A percentile compares a stretch with the other conserved stretches of the same genome.
Evolutionary conservation across 2,113 vertebrate genomes (phyloP).

Genomic region (Cyanoderma ruficeps): DNA sequence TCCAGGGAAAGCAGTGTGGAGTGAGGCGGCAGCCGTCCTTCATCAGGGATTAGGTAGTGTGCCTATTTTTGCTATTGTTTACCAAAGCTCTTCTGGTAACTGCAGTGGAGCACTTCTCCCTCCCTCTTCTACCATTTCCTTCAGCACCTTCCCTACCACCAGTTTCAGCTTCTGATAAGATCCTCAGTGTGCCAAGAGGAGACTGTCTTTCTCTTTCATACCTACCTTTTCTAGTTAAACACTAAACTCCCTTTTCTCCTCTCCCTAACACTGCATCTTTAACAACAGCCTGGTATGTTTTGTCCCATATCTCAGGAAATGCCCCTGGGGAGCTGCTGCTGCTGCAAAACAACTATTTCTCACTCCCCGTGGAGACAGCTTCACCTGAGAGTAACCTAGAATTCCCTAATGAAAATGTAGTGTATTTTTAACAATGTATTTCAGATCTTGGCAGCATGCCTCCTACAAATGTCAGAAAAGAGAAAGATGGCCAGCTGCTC

Average conservation of each 20-base stretch:
- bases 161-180: neutral
- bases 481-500: neutral
- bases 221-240: neutral
- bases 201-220: neutral
- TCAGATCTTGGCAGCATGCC: neutral
- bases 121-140: neutral
- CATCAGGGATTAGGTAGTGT: neutral
- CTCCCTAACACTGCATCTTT: neutral
- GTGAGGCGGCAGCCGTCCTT: neutral
- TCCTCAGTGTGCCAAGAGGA: neutral
- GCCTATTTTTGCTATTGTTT: neutral
- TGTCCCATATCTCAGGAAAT: neutral
- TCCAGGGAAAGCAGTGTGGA: neutral
- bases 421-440: neutral
- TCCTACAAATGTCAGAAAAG: neutral
- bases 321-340: neutral
- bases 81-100: neutral
- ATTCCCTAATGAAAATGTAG: neutral
- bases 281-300: neutral
- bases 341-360: neutral
- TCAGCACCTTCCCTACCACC: neutral
- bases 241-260: neutral
- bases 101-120: accelerated
- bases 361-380: neutral
- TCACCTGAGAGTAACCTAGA: neutral